Conservation (phyloP, 2,888 invertebrate genomes). For the Melanostoma scalare region DNA sequence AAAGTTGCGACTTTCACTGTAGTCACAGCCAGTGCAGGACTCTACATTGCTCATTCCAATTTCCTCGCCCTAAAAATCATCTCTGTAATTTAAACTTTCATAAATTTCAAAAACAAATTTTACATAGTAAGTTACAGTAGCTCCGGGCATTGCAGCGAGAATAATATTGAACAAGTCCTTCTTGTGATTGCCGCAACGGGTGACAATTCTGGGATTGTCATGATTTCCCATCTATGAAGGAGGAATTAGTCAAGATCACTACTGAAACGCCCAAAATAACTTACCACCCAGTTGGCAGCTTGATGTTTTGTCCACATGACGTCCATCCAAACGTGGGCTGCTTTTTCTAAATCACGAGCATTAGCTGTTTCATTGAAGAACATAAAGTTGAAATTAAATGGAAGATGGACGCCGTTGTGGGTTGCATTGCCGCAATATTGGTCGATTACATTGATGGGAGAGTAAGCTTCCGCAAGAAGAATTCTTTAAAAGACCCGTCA, state of each 20-base stretch:
- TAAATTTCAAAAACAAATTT: slow-evolving; percentile 9
- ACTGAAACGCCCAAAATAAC: slow-evolving; percentile 78
- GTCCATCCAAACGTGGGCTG: slow-evolving; percentile 84
- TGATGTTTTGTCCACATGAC: slow-evolving; percentile 83
- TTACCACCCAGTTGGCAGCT: slow-evolving; percentile 87
- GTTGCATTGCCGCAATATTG: slow-evolving; percentile 84
- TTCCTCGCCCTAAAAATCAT: slow-evolving; percentile 85
- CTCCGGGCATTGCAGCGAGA: slow-evolving; percentile 88
- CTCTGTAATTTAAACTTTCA: neutral
- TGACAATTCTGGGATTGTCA: slow-evolving; percentile 85
- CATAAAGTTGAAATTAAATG: slow-evolving; percentile 86
- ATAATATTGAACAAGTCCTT: slow-evolving; percentile 88
- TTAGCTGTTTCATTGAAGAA: slow-evolving; percentile 83
- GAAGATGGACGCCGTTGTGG: slow-evolving; percentile 83
- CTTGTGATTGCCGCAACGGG: slow-evolving; percentile 85
- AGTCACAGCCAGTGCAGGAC: slow-evolving; percentile 83
- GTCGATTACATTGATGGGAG: slow-evolving; percentile 82
- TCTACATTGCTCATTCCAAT: neutral
- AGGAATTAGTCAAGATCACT: neutral
- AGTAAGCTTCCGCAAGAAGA: slow-evolving; percentile 86
- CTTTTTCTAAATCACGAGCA: slow-evolving; percentile 83
- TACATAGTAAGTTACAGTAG: slow-evolving; percentile 89
- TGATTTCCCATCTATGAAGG: slow-evolving; percentile 84
- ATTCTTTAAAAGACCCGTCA: slow-evolving; percentile 75
- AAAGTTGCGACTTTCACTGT: slow-evolving; percentile 75